Percentiles rank a stretch among this genome's conserved stretches.
These are phyloP conservation scores for Manduca sexta DNA, from an alignment of 1,140 invertebrate species.

Conservation along the genomic window DNA sequence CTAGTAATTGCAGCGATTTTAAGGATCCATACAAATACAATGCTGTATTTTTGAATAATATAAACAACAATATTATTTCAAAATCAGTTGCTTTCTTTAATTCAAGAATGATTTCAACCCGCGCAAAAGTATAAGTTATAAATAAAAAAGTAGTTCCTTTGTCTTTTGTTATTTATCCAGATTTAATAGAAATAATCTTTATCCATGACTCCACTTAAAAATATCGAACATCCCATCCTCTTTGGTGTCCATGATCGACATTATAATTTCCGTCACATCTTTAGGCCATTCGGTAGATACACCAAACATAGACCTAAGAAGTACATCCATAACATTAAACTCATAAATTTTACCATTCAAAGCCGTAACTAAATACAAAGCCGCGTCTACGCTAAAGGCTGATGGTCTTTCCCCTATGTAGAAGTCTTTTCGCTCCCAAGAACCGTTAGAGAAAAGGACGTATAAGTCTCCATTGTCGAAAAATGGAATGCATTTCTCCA, in stretches of 20 bases:
- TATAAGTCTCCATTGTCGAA: conserved; percentile 43
- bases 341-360: conserved; percentile 53
- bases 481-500: conserved; percentile 47
- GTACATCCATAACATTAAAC: conserved; percentile 51
- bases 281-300: conserved; percentile 30
- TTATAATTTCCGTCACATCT: conserved; percentile 44
- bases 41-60: too few relatives aligned
- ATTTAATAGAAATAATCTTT: not conserved
- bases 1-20: too few relatives aligned
- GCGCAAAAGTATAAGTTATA: too few relatives aligned
- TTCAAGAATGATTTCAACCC: too few relatives aligned
- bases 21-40: too few relatives aligned
- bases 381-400: conserved; percentile 48
- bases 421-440: conserved; percentile 45
- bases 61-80: too few relatives aligned
- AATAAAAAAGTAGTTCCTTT: too few relatives aligned
- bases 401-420: conserved; percentile 32
- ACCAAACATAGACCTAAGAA: conserved; percentile 45
- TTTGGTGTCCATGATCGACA: conserved; percentile 37
- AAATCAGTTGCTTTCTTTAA: too few relatives aligned
- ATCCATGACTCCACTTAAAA: not conserved
- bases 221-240: conserved; percentile 21
- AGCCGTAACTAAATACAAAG: conserved; percentile 47
- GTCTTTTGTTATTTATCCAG: too few relatives aligned
- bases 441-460: conserved; percentile 46